Evolutionary conservation across 2,888 invertebrate species (phyloP).

Genomic region (Netelia virgata): DNA sequence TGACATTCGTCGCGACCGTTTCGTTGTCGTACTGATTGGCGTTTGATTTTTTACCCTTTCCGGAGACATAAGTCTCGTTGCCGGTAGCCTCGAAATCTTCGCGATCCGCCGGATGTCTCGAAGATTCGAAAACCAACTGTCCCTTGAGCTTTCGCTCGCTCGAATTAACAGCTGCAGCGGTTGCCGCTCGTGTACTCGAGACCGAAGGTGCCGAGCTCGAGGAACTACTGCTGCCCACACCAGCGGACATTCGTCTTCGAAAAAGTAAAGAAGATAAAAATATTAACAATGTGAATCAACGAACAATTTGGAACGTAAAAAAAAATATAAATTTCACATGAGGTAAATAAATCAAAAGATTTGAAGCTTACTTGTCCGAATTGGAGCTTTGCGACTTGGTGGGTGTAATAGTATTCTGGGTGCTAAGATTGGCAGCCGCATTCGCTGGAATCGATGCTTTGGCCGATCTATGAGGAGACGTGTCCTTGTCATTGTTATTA

Average conservation of each 20-base stretch:
- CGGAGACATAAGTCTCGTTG: conserved; percentile 87
- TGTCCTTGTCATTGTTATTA: conserved; percentile 79
- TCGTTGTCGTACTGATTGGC: conserved; percentile 80
- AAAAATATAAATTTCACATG: background rate
- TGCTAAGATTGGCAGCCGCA: conserved; percentile 56
- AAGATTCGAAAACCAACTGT: conserved; percentile 89
- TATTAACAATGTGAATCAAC: background rate
- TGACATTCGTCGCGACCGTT: conserved; percentile 77
- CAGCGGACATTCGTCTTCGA: conserved; percentile 76
- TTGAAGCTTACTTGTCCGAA: conserved; percentile 75
- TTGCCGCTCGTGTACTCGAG: conserved; percentile 75
- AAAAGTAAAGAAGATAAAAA: background rate
- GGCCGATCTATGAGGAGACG: conserved; percentile 78
- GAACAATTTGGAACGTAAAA: background rate
- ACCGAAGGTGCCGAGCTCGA: conserved; percentile 72
- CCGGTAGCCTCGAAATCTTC: conserved; percentile 91
- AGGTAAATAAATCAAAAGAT: background rate
- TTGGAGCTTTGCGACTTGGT: conserved; percentile 77
- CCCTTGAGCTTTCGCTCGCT: conserved; percentile 85
- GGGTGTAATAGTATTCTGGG: conserved; percentile 76
- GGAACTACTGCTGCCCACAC: conserved; percentile 70
- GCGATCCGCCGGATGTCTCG: conserved; percentile 90
- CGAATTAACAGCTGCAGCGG: conserved; percentile 72
- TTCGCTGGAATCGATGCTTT: conserved; percentile 74
- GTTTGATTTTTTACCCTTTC: conserved; percentile 83